Evolutionary conservation across 2,113 vertebrate genomes (phyloP).

Genomic region (Eidolon helvum): DNA sequence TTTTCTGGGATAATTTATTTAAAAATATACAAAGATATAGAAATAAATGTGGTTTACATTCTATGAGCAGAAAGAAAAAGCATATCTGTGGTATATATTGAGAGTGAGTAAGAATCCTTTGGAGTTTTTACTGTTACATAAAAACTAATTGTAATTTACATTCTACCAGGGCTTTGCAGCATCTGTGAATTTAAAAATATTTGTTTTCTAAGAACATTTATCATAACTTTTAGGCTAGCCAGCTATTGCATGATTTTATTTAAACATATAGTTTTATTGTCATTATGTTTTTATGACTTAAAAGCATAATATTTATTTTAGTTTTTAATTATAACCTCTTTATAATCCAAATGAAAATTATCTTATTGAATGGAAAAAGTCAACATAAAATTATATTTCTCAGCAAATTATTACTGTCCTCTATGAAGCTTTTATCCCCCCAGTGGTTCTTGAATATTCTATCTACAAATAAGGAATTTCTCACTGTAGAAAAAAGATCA

Average conservation of each 20-base stretch:
- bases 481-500: constrained; percentile 63
- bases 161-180: constrained; percentile 75
- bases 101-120: constrained; percentile 61
- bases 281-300: constrained; percentile 55
- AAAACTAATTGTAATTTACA: constrained; percentile 79
- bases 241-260: constrained; percentile 53
- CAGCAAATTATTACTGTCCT: constrained; percentile 69
- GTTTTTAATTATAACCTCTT: constrained; percentile 78
- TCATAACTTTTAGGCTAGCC: constrained; percentile 59
- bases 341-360: constrained; percentile 81
- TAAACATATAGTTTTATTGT: constrained; percentile 68
- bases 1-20: constrained; percentile 71
- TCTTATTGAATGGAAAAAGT: constrained; percentile 76
- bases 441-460: constrained; percentile 55
- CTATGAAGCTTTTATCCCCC: not conserved
- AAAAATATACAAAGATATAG: constrained; percentile 60
- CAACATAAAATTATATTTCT: constrained; percentile 77
- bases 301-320: constrained; percentile 76
- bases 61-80: constrained; percentile 56
- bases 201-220: constrained; percentile 72
- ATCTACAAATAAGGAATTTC: constrained; percentile 59
- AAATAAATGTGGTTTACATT: constrained; percentile 71
- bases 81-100: constrained; percentile 47
- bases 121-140: constrained; percentile 68
- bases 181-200: constrained; percentile 80